Conservation (phyloP, 2,797 vertebrate species). For the Staurois parvus region DNA sequence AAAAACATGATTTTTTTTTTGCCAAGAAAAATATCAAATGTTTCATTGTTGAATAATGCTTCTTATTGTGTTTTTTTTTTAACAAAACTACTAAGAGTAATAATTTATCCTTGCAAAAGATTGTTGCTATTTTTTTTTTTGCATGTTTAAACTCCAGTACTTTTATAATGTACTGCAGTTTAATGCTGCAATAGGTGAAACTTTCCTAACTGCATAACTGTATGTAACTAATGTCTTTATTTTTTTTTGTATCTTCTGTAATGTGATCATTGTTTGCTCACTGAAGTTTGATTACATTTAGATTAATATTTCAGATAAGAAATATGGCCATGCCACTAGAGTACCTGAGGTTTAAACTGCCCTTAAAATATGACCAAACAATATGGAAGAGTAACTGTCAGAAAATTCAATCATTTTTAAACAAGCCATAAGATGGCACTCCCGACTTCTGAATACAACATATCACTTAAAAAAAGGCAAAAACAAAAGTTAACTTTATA, state of each 20-base stretch:
- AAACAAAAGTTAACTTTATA: background rate
- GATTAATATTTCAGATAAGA: background rate
- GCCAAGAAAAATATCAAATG: background rate
- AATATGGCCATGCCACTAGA: background rate
- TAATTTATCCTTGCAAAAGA: background rate
- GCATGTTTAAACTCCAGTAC: background rate
- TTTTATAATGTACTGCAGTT: no score
- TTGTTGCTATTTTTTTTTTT: background rate
- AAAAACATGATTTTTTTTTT: background rate
- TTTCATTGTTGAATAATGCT: no score
- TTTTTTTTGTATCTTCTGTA: background rate
- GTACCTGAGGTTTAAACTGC: background rate
- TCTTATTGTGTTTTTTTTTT: background rate
- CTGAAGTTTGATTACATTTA: background rate
- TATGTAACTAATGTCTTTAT: background rate
- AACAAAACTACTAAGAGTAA: background rate
- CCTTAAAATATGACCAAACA: background rate
- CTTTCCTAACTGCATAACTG: background rate
- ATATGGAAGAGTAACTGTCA: background rate
- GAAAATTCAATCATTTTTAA: constrained; percentile 13
- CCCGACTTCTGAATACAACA: constrained; percentile 17
- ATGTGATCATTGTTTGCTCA: background rate
- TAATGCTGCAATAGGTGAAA: no score
- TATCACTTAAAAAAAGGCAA: background rate
- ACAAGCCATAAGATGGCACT: constrained; percentile 54